Conservation (phyloP, 2,888 invertebrate species). For the Altica lythri region DNA sequence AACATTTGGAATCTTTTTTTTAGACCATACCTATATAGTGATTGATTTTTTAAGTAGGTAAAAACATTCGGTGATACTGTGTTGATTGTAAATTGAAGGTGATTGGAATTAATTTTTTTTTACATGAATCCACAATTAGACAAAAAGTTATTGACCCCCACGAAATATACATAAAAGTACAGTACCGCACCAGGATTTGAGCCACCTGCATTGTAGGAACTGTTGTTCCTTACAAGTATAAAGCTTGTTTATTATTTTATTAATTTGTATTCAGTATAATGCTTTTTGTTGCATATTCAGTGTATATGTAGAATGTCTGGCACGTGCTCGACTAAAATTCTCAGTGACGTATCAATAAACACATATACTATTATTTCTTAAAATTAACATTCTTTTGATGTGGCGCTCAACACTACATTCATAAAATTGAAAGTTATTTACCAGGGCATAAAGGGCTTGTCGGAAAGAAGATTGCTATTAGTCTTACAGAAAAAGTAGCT, state of each 20-base stretch:
- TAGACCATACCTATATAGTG: too few relatives aligned
- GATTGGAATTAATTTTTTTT: conserved; percentile 18
- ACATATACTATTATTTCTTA: too few relatives aligned
- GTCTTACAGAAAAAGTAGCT: too few relatives aligned
- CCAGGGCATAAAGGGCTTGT: too few relatives aligned
- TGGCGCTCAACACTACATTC: too few relatives aligned
- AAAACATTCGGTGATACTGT: neutral
- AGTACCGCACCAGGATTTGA: conserved; percentile 28
- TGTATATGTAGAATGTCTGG: conserved; percentile 50
- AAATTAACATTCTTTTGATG: too few relatives aligned
- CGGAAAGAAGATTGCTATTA: too few relatives aligned
- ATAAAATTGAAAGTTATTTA: too few relatives aligned
- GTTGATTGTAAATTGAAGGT: conserved; percentile 5
- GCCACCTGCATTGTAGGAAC: conserved; percentile 36
- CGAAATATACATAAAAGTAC: conserved; percentile 29
- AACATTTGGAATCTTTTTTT: conserved; percentile 21
- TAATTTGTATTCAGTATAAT: conserved; percentile 38
- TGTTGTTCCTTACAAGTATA: conserved; percentile 37
- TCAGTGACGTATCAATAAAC: conserved; percentile 35
- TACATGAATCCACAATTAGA: conserved; percentile 20
- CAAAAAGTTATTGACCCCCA: conserved; percentile 25
- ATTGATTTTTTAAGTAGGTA: too few relatives aligned
- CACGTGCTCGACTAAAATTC: conserved; percentile 49
- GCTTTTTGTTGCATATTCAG: conserved; percentile 43
- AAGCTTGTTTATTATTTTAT: conserved; percentile 37